phyloP scores from a whole-genome alignment of 2,888 invertebrate genomes.

The Doris montereyensis region DNA sequence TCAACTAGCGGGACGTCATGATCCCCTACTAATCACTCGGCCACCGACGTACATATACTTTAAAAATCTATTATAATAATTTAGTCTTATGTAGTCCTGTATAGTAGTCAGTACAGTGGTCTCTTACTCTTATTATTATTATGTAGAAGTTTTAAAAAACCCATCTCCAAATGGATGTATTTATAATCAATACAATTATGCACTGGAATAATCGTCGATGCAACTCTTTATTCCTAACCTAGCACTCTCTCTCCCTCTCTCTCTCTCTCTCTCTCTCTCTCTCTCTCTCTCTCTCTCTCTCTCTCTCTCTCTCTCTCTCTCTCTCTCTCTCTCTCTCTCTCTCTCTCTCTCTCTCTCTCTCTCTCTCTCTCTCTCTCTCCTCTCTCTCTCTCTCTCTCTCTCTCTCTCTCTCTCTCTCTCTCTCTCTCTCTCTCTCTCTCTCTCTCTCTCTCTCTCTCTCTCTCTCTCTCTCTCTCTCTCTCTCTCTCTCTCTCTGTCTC shows the following conservation, averaged over 20 bases:
- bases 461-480: constrained; percentile 30
- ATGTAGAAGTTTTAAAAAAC: too few species aligned
- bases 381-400: not conserved
- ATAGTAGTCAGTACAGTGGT: too few species aligned
- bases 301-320: constrained; percentile 8
- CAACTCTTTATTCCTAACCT: too few species aligned
- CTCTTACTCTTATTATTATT: too few species aligned
- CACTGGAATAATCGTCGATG: too few species aligned
- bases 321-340: not conserved
- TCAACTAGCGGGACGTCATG: too few species aligned
- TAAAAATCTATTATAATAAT: too few species aligned
- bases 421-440: not conserved
- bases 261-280: constrained; percentile 29
- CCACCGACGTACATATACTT: too few species aligned
- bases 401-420: not conserved
- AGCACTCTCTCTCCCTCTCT: constrained; percentile 2
- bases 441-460: constrained; percentile 30
- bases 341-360: not conserved
- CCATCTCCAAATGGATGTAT: too few species aligned
- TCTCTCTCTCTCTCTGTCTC: constrained; percentile 6
- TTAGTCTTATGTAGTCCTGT: too few species aligned
- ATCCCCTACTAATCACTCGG: too few species aligned
- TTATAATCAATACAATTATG: too few species aligned
- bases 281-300: constrained; percentile 14
- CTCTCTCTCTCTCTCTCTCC: constrained; percentile 1